A percentile compares a stretch with the other conserved stretches of the same genome.
Conservation (phyloP, 2,797 vertebrate species). For the Anguilla pacifica region DNA sequence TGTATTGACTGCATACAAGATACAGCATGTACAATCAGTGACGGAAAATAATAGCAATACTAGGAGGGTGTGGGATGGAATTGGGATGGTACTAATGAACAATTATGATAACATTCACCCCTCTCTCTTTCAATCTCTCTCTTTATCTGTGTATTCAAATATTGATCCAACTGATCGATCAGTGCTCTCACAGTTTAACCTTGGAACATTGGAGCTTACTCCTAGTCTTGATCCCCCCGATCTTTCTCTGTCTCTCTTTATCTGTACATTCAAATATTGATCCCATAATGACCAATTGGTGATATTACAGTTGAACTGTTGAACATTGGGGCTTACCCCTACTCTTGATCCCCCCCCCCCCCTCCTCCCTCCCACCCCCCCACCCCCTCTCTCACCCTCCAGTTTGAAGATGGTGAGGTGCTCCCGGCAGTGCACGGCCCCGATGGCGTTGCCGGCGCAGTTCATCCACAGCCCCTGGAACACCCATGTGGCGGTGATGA, state of each 20-base stretch:
- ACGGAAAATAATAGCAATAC: background rate
- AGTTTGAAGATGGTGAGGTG: constrained; percentile 86
- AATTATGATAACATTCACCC: background rate
- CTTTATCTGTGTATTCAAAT: background rate
- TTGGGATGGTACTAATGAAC: background rate
- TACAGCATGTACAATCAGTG: too few species aligned
- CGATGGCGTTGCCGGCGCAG: constrained; percentile 89
- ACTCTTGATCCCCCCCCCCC: background rate
- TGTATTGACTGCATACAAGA: background rate
- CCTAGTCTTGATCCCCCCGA: background rate
- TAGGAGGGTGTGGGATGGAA: background rate
- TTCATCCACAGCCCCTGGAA: constrained; percentile 94
- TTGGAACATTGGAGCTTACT: background rate
- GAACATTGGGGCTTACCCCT: background rate
- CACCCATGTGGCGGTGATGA: constrained; percentile 93
- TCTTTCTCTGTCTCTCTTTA: background rate
- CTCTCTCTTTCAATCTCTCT: background rate
- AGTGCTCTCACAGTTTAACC: background rate
- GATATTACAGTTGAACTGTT: background rate
- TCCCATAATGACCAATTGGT: background rate
- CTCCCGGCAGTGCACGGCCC: constrained; percentile 82
- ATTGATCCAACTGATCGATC: background rate
- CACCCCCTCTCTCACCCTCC: constrained; percentile 63
- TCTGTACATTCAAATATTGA: background rate
- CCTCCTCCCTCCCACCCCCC: background rate